Evolutionary conservation across 2,797 vertebrate species (phyloP).

Genomic region (Glossophaga mutica): DNA sequence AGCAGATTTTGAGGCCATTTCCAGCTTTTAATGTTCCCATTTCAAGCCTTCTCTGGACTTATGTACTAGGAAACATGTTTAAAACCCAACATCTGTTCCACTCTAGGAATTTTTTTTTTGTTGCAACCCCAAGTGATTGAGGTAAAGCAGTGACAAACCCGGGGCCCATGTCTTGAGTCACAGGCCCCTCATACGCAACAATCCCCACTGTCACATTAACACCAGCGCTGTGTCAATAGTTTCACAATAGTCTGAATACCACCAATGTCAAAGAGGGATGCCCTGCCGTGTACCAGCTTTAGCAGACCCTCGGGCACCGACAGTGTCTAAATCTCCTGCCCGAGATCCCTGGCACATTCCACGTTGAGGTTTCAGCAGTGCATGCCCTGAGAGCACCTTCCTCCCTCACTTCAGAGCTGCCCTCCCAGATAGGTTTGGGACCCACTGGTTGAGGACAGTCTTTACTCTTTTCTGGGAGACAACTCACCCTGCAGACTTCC

Average conservation of each 20-base stretch:
- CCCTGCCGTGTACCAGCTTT: rapidly evolving
- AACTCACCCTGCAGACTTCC: not conserved
- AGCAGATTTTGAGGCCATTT: not conserved
- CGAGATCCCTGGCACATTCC: not conserved
- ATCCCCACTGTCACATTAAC: not conserved
- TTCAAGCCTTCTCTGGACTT: not conserved
- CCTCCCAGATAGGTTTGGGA: not conserved
- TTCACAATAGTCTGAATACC: not conserved
- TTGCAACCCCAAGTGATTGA: rapidly evolving
- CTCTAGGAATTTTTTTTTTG: not conserved
- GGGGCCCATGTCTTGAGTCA: not conserved
- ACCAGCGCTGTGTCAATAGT: not conserved
- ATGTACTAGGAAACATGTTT: not conserved
- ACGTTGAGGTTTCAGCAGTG: rapidly evolving
- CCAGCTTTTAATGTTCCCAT: not conserved
- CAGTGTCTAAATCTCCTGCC: rapidly evolving
- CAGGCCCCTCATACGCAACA: not conserved
- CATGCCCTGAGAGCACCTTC: rapidly evolving
- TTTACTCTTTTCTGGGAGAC: too few species aligned
- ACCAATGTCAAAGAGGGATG: not conserved
- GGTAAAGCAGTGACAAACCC: rapidly evolving
- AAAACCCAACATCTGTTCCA: too few species aligned
- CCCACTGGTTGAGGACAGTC: not conserved
- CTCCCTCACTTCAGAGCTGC: not conserved
- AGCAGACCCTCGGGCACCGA: too few species aligned